These are phyloP conservation scores for Nycticebus coucang DNA, from an alignment of 2,113 vertebrate genomes.

Conservation along the genomic window DNA sequence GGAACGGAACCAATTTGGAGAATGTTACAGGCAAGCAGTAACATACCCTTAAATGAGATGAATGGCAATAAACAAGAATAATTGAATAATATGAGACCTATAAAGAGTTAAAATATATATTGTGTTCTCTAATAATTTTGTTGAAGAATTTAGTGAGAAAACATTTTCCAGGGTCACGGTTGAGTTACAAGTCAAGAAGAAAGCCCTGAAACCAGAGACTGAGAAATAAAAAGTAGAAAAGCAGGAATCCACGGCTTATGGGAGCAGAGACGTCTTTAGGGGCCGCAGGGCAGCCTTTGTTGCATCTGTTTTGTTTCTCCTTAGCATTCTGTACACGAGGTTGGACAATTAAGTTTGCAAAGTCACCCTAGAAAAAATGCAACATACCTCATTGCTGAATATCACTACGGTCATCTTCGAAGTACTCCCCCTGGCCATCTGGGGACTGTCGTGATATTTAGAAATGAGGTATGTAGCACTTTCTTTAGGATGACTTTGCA, in stretches of 20 bases:
- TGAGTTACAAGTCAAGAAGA: background rate
- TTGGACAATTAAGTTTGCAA: too few species aligned
- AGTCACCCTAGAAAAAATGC: too few species aligned
- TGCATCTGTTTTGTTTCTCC: background rate
- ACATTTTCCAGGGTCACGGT: background rate
- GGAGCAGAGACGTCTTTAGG: background rate
- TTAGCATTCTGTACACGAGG: background rate
- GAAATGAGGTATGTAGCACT: too few species aligned
- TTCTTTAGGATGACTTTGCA: too few species aligned
- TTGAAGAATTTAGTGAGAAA: background rate
- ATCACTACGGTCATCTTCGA: too few species aligned
- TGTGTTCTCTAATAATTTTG: background rate
- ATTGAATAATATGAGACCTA: background rate
- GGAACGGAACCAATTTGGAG: background rate
- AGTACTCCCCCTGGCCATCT: too few species aligned
- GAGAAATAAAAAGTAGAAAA: background rate
- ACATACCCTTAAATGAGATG: background rate
- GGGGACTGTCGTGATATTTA: too few species aligned
- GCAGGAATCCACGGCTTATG: background rate
- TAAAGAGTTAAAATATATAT: background rate
- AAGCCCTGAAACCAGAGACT: background rate
- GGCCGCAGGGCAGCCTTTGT: background rate
- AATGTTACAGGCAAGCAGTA: background rate
- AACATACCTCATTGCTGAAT: too few species aligned
- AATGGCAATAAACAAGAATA: background rate